These are phyloP conservation scores for Manacus vitellinus DNA, from an alignment of 2,113 vertebrate genomes.

Conservation along the genomic window DNA sequence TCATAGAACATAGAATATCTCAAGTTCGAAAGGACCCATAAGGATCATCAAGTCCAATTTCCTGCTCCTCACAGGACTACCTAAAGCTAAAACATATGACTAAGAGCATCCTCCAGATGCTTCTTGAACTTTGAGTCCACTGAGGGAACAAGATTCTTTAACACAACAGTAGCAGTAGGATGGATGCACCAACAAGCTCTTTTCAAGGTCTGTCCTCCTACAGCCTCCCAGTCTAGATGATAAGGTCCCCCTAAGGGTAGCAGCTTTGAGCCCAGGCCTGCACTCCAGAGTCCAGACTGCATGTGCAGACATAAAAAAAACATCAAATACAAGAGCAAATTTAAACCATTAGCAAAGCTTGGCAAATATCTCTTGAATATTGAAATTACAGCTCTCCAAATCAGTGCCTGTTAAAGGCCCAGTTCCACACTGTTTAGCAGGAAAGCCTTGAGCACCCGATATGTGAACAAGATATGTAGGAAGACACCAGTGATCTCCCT, in stretches of 20 bases:
- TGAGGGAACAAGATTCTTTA: not conserved
- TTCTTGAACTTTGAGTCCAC: not conserved
- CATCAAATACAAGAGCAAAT: not conserved
- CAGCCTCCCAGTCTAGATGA: not conserved
- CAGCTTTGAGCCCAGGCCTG: not conserved
- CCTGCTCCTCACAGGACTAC: not conserved
- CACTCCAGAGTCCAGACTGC: not conserved
- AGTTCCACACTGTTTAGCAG: not conserved
- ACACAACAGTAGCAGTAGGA: not conserved
- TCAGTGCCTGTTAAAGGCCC: not conserved
- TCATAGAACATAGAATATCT: not conserved
- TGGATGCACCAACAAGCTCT: not conserved
- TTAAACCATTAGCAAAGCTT: not conserved
- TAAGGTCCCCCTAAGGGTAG: not conserved
- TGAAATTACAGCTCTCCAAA: not conserved
- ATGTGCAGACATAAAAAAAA: not conserved
- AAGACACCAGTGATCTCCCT: not conserved
- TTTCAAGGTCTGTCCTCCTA: not conserved
- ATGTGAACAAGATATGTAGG: not conserved
- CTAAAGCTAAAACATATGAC: not conserved
- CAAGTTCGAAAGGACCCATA: not conserved
- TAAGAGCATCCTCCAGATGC: fast-evolving
- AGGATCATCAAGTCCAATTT: not conserved
- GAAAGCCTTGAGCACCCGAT: not conserved
- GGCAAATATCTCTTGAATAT: not conserved